These are phyloP conservation scores for Steinernema scapterisci DNA, from an alignment of 2,888 invertebrate species.

Conservation along the genomic window DNA sequence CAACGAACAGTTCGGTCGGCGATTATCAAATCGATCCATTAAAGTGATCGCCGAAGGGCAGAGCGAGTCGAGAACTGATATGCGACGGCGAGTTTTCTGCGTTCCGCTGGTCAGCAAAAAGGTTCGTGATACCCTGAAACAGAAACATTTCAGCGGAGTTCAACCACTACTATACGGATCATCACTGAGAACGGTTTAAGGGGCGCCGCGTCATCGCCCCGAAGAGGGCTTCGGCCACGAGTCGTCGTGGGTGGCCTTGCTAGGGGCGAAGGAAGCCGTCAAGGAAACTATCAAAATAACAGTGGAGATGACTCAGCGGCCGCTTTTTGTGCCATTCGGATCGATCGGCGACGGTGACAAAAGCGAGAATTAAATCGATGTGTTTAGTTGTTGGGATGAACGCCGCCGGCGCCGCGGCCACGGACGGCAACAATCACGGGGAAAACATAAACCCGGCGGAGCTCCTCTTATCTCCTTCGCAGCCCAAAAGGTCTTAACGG, in stretches of 20 bases:
- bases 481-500: background rate
- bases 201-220: background rate
- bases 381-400: background rate
- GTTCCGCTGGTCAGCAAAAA: constrained; percentile 12
- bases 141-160: background rate
- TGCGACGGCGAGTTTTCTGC: constrained; percentile 5
- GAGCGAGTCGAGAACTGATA: constrained; percentile 2
- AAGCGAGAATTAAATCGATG: constrained; percentile 24
- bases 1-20: constrained; percentile 27
- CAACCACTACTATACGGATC: background rate
- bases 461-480: constrained; percentile 1
- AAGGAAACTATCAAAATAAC: background rate
- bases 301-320: background rate
- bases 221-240: background rate
- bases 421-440: too few species aligned
- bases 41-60: constrained; percentile 23
- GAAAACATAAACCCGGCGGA: background rate
- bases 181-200: background rate
- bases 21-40: constrained; percentile 32
- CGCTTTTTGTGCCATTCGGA: background rate
- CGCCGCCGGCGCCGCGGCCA: too few species aligned
- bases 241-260: constrained; percentile 3
- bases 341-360: constrained; percentile 25
- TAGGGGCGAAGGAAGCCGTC: too few species aligned
- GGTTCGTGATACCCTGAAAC: constrained; percentile 28